Percentiles rank a stretch among this genome's conserved stretches.
Conservation (phyloP, 2,113 vertebrate species). For the Mellivora capensis region DNA sequence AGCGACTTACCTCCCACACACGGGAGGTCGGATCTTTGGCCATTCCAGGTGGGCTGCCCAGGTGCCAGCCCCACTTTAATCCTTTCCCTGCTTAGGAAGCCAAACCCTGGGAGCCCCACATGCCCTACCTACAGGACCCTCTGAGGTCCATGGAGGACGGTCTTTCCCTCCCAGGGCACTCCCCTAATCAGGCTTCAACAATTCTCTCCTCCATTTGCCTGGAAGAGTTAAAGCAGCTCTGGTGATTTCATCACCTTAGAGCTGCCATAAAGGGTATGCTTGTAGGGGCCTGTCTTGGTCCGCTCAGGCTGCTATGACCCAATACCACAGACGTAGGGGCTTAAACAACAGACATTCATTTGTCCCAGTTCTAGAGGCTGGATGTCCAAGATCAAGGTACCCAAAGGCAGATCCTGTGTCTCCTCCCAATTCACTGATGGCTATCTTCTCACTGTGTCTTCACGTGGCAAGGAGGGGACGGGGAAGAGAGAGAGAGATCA, state of each 20-base stretch:
- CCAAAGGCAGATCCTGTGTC: background rate
- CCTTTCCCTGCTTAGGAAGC: background rate
- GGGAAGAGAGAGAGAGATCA: background rate
- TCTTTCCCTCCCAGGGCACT: background rate
- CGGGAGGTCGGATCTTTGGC: background rate
- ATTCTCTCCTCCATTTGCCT: background rate
- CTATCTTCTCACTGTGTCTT: background rate
- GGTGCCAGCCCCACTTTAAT: accelerated
- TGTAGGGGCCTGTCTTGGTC: background rate
- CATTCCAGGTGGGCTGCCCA: background rate
- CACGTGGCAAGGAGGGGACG: background rate
- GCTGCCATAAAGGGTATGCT: too few species aligned
- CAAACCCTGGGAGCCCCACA: background rate
- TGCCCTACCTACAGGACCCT: background rate
- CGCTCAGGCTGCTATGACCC: too few species aligned
- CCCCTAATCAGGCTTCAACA: background rate
- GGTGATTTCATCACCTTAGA: too few species aligned
- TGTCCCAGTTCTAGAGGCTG: background rate
- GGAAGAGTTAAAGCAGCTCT: background rate
- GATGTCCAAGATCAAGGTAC: background rate
- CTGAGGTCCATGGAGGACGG: background rate
- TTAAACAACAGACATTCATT: background rate
- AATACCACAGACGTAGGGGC: background rate
- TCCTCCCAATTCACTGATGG: background rate
- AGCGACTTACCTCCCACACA: too few species aligned